These are phyloP conservation scores for Bombus confusus DNA, from an alignment of 1,140 invertebrate species.

Conservation along the genomic window DNA sequence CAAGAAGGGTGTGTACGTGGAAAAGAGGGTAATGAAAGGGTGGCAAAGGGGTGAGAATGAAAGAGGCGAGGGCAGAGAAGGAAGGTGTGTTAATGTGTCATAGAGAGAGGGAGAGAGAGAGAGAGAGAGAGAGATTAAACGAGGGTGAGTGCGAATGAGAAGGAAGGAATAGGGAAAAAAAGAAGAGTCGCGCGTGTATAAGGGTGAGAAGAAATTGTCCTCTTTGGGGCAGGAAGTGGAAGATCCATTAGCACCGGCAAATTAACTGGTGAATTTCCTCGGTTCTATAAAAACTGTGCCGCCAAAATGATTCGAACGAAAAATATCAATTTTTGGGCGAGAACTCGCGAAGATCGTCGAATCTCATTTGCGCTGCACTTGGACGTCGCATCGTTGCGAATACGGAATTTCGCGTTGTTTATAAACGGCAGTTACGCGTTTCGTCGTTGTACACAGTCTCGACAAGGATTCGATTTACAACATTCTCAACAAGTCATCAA, in stretches of 20 bases:
- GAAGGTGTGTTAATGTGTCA: conserved; percentile 15
- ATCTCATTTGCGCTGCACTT: background rate
- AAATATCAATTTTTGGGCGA: background rate
- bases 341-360: background rate
- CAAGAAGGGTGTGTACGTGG: background rate
- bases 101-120: background rate
- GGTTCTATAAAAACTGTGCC: background rate
- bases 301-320: background rate
- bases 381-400: background rate
- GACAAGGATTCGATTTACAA: conserved; percentile 4
- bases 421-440: conserved; percentile 14
- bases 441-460: background rate
- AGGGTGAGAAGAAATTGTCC: background rate
- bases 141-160: background rate
- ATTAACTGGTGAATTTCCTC: background rate
- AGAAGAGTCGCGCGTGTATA: background rate
- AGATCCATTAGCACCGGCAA: background rate
- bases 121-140: background rate
- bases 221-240: background rate
- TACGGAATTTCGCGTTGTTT: conserved; percentile 7
- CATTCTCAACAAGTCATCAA: conserved; percentile 68
- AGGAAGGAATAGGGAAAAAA: background rate
- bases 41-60: background rate
- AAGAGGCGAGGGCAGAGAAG: background rate
- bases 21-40: background rate